A percentile compares a stretch with the other conserved stretches of the same genome.
phyloP scores from a whole-genome alignment of 2,113 vertebrate genomes.

The Aythya baeri region DNA sequence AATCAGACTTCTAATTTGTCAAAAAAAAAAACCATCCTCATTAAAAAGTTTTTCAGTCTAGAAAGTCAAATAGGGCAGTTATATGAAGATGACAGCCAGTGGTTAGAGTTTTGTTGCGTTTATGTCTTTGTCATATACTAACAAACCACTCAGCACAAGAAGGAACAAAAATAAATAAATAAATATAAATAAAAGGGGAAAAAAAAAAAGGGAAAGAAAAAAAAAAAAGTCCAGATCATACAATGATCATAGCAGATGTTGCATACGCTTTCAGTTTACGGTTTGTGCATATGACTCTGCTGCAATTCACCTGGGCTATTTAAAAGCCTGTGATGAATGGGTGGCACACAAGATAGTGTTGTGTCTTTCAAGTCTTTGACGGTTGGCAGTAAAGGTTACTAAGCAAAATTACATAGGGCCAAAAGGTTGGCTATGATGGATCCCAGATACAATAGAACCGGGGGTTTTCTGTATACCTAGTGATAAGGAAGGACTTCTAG shows the following conservation, averaged over 20 bases:
- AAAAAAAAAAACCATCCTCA: conserved; percentile 32
- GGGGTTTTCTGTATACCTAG: background rate
- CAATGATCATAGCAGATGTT: background rate
- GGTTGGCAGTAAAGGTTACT: conserved; percentile 10
- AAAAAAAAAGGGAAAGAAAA: background rate
- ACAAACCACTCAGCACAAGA: background rate
- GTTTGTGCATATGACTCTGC: background rate
- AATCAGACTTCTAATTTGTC: conserved; percentile 6
- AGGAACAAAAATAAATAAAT: background rate
- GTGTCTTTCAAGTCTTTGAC: conserved; percentile 42
- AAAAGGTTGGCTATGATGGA: conserved; percentile 58
- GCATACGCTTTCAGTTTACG: background rate
- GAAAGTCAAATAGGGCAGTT: conserved; percentile 32
- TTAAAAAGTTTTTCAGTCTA: conserved; percentile 61
- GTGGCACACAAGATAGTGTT: conserved; percentile 1
- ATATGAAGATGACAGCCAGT: background rate
- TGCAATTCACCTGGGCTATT: conserved; percentile 39
- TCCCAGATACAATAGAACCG: conserved; percentile 48
- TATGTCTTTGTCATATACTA: conserved; percentile 32
- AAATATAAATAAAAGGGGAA: background rate
- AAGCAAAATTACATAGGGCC: conserved; percentile 44
- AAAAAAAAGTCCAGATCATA: background rate
- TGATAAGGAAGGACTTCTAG: conserved; percentile 47
- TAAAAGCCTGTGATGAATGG: conserved; percentile 34
- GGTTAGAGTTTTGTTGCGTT: background rate